phyloP scores from a whole-genome alignment of 2,888 invertebrate genomes.

The Callosobruchus maculatus region DNA sequence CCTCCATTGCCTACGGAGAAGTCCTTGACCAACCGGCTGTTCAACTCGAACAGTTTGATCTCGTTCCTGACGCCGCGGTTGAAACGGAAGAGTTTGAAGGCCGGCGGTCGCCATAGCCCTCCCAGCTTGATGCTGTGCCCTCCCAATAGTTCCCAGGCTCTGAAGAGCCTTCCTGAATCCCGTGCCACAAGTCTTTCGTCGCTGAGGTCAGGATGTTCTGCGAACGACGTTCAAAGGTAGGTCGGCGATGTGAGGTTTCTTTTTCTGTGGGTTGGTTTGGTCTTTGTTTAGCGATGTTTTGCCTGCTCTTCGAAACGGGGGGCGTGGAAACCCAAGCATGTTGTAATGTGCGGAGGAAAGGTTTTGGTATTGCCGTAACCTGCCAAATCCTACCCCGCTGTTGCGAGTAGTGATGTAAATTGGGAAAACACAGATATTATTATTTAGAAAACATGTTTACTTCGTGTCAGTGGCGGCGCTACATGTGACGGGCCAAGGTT shows the following conservation, averaged over 20 bases:
- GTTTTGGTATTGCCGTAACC: no score
- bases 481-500: no score
- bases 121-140: conserved; percentile 34
- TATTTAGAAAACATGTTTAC: no score
- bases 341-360: no score
- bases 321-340: neutral
- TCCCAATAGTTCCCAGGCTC: conserved; percentile 31
- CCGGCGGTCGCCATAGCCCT: conserved; percentile 18
- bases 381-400: no score
- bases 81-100: conserved; percentile 16
- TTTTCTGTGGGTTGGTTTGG: conserved; percentile 5
- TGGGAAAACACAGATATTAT: no score
- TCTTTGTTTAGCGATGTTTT: neutral
- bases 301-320: neutral
- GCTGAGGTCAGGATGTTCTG: conserved; percentile 35
- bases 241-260: conserved; percentile 18
- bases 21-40: conserved; percentile 31
- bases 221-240: conserved; percentile 38
- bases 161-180: conserved; percentile 34
- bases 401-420: no score
- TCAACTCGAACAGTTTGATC: conserved; percentile 49
- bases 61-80: conserved; percentile 60
- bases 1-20: conserved; percentile 24
- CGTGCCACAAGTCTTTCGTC: conserved; percentile 41
- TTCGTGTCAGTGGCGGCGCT: no score